These are phyloP conservation scores for Chrosomus eos DNA, from an alignment of 2,797 vertebrate species.

Conservation along the genomic window DNA sequence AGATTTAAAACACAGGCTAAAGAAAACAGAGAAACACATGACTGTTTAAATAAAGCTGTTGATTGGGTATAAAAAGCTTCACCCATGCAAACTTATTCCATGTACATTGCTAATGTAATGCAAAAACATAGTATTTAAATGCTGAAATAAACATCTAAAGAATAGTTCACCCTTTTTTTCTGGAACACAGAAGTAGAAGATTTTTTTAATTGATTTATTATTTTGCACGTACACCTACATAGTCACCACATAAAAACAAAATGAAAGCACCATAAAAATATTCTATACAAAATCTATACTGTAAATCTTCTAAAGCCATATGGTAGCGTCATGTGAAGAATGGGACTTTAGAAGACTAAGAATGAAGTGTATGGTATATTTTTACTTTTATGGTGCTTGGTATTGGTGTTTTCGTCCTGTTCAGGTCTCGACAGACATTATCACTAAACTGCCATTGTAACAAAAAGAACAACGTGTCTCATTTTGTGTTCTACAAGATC, in stretches of 20 bases:
- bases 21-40: conserved; percentile 51
- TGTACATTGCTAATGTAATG: conserved; percentile 68
- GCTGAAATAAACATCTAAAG: conserved; percentile 53
- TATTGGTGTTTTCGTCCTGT: background rate
- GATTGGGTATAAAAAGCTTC: conserved; percentile 64
- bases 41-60: conserved; percentile 30
- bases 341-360: background rate
- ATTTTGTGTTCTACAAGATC: conserved; percentile 8
- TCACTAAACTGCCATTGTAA: background rate
- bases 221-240: conserved; percentile 8
- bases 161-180: conserved; percentile 52
- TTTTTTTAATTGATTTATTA: background rate
- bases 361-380: background rate
- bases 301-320: background rate
- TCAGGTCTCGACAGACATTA: background rate
- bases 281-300: background rate
- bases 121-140: conserved; percentile 59
- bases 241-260: background rate
- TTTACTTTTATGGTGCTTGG: background rate
- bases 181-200: conserved; percentile 19
- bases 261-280: background rate
- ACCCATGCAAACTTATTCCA: conserved; percentile 78
- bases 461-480: background rate
- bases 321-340: background rate
- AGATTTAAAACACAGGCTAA: conserved; percentile 64